Percentiles rank a stretch among this genome's conserved stretches.
phyloP scores from a whole-genome alignment of 2,797 vertebrate species.

The Gouania willdenowi region DNA sequence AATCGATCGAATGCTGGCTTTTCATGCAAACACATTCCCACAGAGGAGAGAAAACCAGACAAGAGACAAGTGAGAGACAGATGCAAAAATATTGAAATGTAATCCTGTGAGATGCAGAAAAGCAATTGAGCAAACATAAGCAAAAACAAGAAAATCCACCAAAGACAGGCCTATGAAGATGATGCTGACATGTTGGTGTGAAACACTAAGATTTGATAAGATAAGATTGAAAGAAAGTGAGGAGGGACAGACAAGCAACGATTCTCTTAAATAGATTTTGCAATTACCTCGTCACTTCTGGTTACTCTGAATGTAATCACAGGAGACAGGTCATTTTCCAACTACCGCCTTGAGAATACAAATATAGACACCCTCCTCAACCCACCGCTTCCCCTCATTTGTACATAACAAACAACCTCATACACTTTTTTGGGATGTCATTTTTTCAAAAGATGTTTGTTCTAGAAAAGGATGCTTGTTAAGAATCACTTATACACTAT shows the following conservation, averaged over 20 bases:
- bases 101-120: neutral
- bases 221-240: conserved; percentile 17
- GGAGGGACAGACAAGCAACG: conserved; percentile 52
- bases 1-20: conserved; percentile 13
- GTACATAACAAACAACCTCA: conserved; percentile 1
- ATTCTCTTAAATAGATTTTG: conserved; percentile 78
- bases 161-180: conserved; percentile 1
- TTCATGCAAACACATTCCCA: conserved; percentile 30
- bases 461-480: too few relatives aligned
- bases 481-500: too few relatives aligned
- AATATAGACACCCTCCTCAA: conserved; percentile 48
- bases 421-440: neutral
- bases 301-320: conserved; percentile 69
- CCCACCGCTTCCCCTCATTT: conserved; percentile 20
- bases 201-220: conserved; percentile 20
- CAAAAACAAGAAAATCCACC: neutral
- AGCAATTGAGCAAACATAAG: neutral
- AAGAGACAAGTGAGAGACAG: neutral
- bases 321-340: conserved; percentile 76
- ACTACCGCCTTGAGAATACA: conserved; percentile 44
- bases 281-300: conserved; percentile 79
- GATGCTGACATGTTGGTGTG: conserved; percentile 10
- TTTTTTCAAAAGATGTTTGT: too few relatives aligned
- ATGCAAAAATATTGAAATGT: neutral
- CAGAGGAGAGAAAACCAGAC: conserved; percentile 1